A percentile compares a stretch with the other conserved stretches of the same genome.
Evolutionary conservation across 2,113 vertebrate species (phyloP).

Genomic region (Cyprinodon brontotheroides): DNA sequence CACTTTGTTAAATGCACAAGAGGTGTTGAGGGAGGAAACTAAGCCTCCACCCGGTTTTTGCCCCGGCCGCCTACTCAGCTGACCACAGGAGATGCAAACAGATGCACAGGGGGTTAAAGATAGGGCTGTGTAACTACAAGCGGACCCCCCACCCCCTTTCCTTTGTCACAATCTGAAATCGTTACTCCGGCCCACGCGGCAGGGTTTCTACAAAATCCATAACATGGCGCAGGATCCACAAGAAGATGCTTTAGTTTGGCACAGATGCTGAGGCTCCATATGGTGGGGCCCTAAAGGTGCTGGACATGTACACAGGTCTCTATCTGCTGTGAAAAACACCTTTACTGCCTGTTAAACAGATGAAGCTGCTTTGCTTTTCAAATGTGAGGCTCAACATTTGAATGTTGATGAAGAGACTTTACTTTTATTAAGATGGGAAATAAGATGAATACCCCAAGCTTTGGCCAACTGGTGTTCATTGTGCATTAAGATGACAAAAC

Average conservation of each 20-base stretch:
- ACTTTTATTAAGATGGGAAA: conserved; percentile 4
- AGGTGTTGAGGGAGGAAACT: conserved; percentile 32
- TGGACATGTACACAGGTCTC: conserved; percentile 9
- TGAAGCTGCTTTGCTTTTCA: background rate
- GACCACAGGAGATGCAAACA: background rate
- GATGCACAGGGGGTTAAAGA: conserved; percentile 43
- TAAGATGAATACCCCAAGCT: background rate
- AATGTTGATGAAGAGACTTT: conserved; percentile 1
- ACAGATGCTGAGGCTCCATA: conserved; percentile 19
- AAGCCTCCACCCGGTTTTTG: conserved; percentile 47
- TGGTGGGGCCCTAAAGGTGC: background rate
- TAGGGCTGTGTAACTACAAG: conserved; percentile 50
- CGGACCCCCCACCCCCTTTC: conserved; percentile 19
- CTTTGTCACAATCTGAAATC: conserved; percentile 43
- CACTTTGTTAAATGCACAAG: conserved; percentile 55
- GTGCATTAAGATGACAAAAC: background rate
- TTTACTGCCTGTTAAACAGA: background rate
- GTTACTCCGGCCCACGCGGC: conserved; percentile 47
- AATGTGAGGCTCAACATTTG: conserved; percentile 1
- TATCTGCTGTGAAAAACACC: background rate
- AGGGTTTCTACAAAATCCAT: conserved; percentile 49
- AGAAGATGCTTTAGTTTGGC: background rate
- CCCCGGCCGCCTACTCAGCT: conserved; percentile 7
- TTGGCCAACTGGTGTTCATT: background rate
- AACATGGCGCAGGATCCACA: background rate